phyloP scores from a whole-genome alignment of 2,113 vertebrate species.

The Xyliphius kryptos region DNA sequence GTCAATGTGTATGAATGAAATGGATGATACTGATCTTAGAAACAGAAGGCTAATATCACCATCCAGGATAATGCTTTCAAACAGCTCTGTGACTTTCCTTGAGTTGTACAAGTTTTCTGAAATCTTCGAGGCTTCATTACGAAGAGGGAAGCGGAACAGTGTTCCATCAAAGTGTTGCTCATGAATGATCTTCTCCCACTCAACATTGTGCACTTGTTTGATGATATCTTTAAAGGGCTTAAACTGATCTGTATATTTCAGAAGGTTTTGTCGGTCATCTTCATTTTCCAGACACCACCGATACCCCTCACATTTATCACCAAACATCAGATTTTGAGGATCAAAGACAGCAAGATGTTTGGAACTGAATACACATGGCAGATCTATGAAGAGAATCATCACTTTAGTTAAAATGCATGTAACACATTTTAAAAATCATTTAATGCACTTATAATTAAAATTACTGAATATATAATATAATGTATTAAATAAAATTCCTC shows the following conservation, averaged over 20 bases:
- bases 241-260: constrained; percentile 64
- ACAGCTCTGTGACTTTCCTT: constrained; percentile 60
- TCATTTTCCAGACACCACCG: constrained; percentile 62
- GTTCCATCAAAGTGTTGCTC: constrained; percentile 67
- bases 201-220: constrained; percentile 43
- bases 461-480: too few relatives aligned
- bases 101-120: constrained; percentile 65
- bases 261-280: constrained; percentile 49
- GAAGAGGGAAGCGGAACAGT: constrained; percentile 74
- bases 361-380: constrained; percentile 72
- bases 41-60: constrained; percentile 74
- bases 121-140: constrained; percentile 60
- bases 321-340: constrained; percentile 66
- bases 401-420: too few relatives aligned
- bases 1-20: constrained; percentile 59
- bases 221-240: constrained; percentile 67
- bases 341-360: constrained; percentile 68
- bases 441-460: too few relatives aligned
- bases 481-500: too few relatives aligned
- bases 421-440: too few relatives aligned
- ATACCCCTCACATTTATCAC: constrained; percentile 55
- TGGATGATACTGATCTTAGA: constrained; percentile 61
- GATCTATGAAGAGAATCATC: constrained; percentile 60
- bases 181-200: constrained; percentile 51
- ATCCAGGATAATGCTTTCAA: constrained; percentile 71